phyloP scores from a whole-genome alignment of 1,140 invertebrate genomes.

The Varroa destructor region DNA sequence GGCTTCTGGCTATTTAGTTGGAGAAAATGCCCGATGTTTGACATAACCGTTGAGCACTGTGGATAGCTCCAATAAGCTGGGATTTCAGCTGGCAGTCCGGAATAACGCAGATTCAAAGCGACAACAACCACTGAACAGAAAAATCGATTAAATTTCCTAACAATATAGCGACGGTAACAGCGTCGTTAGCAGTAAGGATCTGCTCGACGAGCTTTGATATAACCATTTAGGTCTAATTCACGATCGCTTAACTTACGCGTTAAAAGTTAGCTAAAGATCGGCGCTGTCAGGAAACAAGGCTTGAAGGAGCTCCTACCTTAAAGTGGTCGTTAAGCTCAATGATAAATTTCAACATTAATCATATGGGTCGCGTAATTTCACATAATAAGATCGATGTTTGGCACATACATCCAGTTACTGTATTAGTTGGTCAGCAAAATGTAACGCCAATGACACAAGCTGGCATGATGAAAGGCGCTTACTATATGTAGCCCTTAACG shows the following conservation, averaged over 20 bases:
- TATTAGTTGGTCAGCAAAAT: too few relatives aligned
- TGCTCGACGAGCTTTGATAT: not conserved
- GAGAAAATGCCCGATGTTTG: slow-evolving; percentile 70
- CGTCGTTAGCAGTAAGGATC: not conserved
- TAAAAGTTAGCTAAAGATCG: too few relatives aligned
- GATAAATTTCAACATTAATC: too few relatives aligned
- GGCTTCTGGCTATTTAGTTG: slow-evolving; percentile 46
- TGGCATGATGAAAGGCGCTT: too few relatives aligned
- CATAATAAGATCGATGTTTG: too few relatives aligned
- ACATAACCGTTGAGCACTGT: slow-evolving; percentile 53
- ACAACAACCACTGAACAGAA: not conserved
- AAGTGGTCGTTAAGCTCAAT: too few relatives aligned
- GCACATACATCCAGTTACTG: too few relatives aligned
- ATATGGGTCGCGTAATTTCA: too few relatives aligned
- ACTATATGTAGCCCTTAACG: too few relatives aligned
- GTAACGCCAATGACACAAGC: too few relatives aligned
- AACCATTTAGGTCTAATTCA: not conserved
- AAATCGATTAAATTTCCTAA: not conserved
- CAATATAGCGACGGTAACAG: not conserved
- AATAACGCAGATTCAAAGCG: not conserved
- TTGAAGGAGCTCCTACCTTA: too few relatives aligned
- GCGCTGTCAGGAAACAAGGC: too few relatives aligned
- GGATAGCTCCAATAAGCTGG: not conserved
- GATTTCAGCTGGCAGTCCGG: not conserved
- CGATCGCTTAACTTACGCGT: not conserved